phyloP scores from a whole-genome alignment of 2,888 invertebrate species.

The Cephus sareptanus region DNA sequence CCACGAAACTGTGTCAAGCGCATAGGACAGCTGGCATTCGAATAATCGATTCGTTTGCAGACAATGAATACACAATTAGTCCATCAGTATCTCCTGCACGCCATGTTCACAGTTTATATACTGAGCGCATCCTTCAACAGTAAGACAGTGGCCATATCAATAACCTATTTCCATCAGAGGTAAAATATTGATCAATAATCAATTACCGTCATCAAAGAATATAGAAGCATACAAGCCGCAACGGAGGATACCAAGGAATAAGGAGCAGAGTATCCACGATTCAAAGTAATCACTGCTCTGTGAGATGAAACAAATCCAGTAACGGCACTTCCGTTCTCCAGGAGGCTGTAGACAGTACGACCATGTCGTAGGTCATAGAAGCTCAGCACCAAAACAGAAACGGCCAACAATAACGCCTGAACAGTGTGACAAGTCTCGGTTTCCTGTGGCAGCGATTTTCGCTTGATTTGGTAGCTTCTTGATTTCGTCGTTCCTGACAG shows the following conservation, averaged over 20 bases:
- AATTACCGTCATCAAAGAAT: slow-evolving; percentile 48
- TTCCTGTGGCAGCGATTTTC: slow-evolving; percentile 5
- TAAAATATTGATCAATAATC: neutral
- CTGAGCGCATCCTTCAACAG: neutral
- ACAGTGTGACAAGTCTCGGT: slow-evolving; percentile 38
- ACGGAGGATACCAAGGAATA: slow-evolving; percentile 38
- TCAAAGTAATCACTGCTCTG: slow-evolving; percentile 43
- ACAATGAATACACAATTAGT: neutral
- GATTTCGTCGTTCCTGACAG: neutral
- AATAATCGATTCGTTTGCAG: neutral
- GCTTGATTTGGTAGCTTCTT: neutral
- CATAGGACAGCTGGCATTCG: neutral
- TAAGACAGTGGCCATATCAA: neutral
- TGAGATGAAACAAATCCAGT: slow-evolving; percentile 36
- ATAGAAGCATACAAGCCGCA: slow-evolving; percentile 44
- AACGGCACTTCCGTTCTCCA: slow-evolving; percentile 45
- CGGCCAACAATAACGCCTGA: slow-evolving; percentile 39
- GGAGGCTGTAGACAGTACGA: slow-evolving; percentile 40
- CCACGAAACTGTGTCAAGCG: neutral
- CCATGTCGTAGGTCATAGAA: slow-evolving; percentile 44
- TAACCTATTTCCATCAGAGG: neutral
- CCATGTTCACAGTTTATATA: neutral
- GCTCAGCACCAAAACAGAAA: slow-evolving; percentile 39
- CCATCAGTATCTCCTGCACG: neutral
- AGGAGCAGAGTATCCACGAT: slow-evolving; percentile 44